Evolutionary conservation across 2,113 vertebrate genomes (phyloP).

Genomic region (Perca schrenkii): DNA sequence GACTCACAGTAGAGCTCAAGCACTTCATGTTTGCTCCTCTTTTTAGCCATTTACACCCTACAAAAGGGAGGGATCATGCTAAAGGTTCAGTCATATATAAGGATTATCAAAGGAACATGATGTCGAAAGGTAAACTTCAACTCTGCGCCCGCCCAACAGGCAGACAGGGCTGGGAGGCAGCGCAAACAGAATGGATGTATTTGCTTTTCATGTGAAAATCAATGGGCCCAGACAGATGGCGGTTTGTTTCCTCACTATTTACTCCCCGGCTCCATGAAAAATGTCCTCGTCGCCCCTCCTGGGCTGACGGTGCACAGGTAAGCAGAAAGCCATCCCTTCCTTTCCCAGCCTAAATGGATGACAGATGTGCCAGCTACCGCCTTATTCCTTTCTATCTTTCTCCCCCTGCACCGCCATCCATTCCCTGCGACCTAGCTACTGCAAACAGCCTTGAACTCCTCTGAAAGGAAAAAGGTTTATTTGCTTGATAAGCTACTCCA

Average conservation of each 20-base stretch:
- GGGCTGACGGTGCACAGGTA: conserved; percentile 70
- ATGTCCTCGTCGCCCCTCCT: conserved; percentile 68
- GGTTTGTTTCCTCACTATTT: conserved; percentile 80
- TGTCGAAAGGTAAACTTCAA: conserved; percentile 72
- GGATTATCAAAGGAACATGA: conserved; percentile 72
- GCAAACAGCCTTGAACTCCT: conserved; percentile 35
- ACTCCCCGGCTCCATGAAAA: conserved; percentile 73
- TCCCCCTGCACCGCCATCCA: background rate
- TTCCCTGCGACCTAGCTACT: conserved; percentile 21
- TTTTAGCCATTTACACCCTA: conserved; percentile 37
- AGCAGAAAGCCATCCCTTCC: conserved; percentile 62
- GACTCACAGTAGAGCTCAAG: conserved; percentile 51
- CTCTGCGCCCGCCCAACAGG: conserved; percentile 53
- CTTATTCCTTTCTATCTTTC: conserved; percentile 20
- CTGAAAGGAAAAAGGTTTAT: conserved; percentile 21
- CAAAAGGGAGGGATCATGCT: conserved; percentile 46
- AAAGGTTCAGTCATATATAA: conserved; percentile 53
- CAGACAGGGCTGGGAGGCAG: conserved; percentile 64
- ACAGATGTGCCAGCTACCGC: conserved; percentile 54
- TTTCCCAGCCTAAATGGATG: conserved; percentile 55
- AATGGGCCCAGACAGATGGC: conserved; percentile 80
- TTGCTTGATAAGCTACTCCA: background rate
- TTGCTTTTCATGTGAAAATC: conserved; percentile 83
- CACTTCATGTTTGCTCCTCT: conserved; percentile 45
- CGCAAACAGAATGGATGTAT: conserved; percentile 77